These are phyloP conservation scores for Himalopsyche phryganea DNA, from an alignment of 1,140 invertebrate genomes.

Conservation along the genomic window DNA sequence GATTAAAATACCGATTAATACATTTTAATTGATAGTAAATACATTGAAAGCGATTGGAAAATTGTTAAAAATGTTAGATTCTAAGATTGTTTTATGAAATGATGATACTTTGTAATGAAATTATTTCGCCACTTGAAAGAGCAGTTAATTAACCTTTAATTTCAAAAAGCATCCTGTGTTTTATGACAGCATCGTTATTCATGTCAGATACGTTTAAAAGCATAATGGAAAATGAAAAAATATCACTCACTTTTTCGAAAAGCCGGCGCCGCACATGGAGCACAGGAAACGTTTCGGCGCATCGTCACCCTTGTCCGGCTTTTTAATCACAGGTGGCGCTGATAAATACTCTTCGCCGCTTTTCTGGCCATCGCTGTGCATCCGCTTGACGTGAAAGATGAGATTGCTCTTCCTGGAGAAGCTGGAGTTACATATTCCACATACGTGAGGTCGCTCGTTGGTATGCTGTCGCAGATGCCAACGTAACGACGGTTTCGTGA, in stretches of 20 bases:
- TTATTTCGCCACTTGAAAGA: too few species aligned
- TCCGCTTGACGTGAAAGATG: slow-evolving; percentile 52
- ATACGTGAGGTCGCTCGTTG: slow-evolving; percentile 72
- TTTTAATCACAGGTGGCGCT: neutral
- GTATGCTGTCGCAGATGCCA: slow-evolving; percentile 71
- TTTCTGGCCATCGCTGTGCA: slow-evolving; percentile 40
- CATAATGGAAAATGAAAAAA: neutral
- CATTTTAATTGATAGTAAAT: too few species aligned
- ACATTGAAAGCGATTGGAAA: too few species aligned
- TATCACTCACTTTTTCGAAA: slow-evolving; percentile 60
- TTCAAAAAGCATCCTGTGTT: too few species aligned
- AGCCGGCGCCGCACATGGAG: slow-evolving; percentile 57
- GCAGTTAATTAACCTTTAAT: too few species aligned
- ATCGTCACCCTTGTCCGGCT: slow-evolving; percentile 3
- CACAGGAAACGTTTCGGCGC: slow-evolving; percentile 50
- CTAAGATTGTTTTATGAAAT: too few species aligned
- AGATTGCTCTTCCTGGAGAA: slow-evolving; percentile 66
- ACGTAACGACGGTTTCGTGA: slow-evolving; percentile 64
- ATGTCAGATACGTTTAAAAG: too few species aligned
- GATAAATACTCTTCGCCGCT: neutral
- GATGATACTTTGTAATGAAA: too few species aligned
- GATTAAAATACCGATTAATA: too few species aligned
- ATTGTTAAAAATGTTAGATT: too few species aligned
- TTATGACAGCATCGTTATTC: too few species aligned
- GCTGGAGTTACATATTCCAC: slow-evolving; percentile 55